Evolutionary conservation across 2,888 invertebrate species (phyloP), one percentile per base, ranked within the genome.

Genomic region (Acanthococcus lagerstroemiae): DNA sequence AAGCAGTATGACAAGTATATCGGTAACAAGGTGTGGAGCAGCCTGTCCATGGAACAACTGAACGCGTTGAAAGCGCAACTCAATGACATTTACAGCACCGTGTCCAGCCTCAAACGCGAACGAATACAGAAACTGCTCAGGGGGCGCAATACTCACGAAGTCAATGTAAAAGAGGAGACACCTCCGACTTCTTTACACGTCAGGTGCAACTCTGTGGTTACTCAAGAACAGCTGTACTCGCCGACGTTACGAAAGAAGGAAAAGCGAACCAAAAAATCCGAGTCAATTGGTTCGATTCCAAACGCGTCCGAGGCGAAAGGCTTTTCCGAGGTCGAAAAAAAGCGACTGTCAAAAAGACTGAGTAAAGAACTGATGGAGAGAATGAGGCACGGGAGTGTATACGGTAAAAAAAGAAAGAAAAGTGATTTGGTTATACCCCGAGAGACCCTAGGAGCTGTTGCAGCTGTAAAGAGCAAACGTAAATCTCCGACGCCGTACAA

Each of bases 31-130:
- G 80, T 90, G 61, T 90, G 90, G 82, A 90, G 89, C 73, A 90
- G 90, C 72, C 77, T 91, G 50, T 89, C 90, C 1, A 84, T 86
- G 77, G 89, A 91, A 69, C 90, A 91, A 77, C 86, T 90, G 0
- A 84, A 84, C 71, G 85, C 87, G 25, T 78, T 91, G 48, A 90
- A 89, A 75, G 83, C 82, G 71, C 90, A 90, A 74, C 76, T 91
- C 0, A 86, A 85, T 71, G 88, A 90, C 70, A 90, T 91, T 68
- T 91, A 90, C 71, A 85, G 86, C 58, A 82, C 80, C 72, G 83
- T 73, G 3, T 71, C 72, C 4, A 70, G 69, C 58, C 56, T 73
- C 55, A 73, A 72, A 66, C 68, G 71, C 25, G 72, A 73, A 55
- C 69, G 72, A 61, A 69, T 72, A n/a, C 67, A 71, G 26, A 69